Conservation (phyloP, 2,888 invertebrate genomes). For the Halictus quadricinctus region DNA sequence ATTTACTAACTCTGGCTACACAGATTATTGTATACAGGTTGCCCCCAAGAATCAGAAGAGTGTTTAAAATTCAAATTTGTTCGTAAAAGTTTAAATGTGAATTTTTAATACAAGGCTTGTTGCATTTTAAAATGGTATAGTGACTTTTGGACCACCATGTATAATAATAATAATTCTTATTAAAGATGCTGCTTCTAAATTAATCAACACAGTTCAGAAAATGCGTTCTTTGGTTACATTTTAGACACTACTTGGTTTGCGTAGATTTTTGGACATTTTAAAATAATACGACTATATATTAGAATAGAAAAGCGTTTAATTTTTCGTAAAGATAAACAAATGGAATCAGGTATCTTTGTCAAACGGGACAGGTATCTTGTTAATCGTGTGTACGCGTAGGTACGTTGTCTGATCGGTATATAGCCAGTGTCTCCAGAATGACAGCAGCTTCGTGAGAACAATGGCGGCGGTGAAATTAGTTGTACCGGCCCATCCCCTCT, state of each 20-base stretch:
- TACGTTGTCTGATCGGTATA: conserved; percentile 37
- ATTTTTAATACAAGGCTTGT: too few species aligned
- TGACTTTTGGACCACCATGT: not conserved
- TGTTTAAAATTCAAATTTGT: too few species aligned
- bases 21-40: too few species aligned
- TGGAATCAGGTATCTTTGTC: not conserved
- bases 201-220: not conserved
- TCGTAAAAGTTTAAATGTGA: too few species aligned
- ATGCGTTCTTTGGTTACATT: not conserved
- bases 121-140: not conserved
- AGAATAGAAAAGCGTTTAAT: not conserved
- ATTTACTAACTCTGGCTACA: too few species aligned
- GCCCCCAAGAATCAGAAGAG: too few species aligned
- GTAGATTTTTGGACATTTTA: too few species aligned
- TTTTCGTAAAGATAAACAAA: not conserved
- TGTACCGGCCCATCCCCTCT: conserved; percentile 61
- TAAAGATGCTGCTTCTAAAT: not conserved
- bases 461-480: conserved; percentile 64
- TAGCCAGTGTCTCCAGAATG: conserved; percentile 54
- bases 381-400: conserved; percentile 25
- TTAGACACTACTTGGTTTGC: not conserved
- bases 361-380: conserved; percentile 43
- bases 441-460: conserved; percentile 56
- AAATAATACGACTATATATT: not conserved
- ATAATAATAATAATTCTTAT: not conserved